These are phyloP conservation scores for Drosophila longiperda DNA, from an alignment of 2,888 invertebrate genomes.

Conservation along the genomic window DNA sequence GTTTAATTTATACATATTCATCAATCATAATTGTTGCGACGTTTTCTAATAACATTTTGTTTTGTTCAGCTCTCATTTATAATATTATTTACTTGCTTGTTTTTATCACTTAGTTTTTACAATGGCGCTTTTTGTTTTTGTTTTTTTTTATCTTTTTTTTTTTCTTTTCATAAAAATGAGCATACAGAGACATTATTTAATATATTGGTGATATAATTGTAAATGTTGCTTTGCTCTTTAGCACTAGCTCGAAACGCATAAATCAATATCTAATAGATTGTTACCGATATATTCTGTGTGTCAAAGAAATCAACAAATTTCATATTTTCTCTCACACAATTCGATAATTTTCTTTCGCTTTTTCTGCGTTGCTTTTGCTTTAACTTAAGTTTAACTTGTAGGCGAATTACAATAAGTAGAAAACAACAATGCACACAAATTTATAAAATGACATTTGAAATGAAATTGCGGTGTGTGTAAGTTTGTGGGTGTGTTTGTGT, in stretches of 20 bases:
- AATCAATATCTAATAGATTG: conserved; percentile 54
- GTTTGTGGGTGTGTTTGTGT: conserved; percentile 10
- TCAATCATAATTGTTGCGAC: conserved; percentile 48
- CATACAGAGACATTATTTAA: conserved; percentile 61
- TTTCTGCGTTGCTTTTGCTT: conserved; percentile 21
- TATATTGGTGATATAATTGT: conserved; percentile 48
- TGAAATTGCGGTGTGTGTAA: conserved; percentile 55
- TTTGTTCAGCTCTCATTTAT: conserved; percentile 45
- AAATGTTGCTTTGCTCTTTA: conserved; percentile 31
- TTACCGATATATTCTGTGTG: conserved; percentile 1
- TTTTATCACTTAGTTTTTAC: conserved; percentile 85
- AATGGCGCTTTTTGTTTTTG: conserved; percentile 80
- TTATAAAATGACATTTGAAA: conserved; percentile 65
- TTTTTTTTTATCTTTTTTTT: conserved; percentile 29
- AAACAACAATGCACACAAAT: conserved; percentile 62
- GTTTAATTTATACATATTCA: conserved; percentile 56
- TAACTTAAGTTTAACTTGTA: conserved; percentile 73
- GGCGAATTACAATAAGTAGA: conserved; percentile 62
- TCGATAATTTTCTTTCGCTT: conserved; percentile 28
- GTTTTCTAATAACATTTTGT: conserved; percentile 39
- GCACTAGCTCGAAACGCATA: conserved; percentile 56
- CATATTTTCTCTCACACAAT: conserved; percentile 28
- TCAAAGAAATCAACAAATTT: conserved; percentile 27
- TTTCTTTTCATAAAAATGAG: conserved; percentile 61
- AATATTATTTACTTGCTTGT: conserved; percentile 68